These are phyloP conservation scores for Hyppa rectilinea DNA, from an alignment of 2,888 invertebrate genomes.

Conservation along the genomic window DNA sequence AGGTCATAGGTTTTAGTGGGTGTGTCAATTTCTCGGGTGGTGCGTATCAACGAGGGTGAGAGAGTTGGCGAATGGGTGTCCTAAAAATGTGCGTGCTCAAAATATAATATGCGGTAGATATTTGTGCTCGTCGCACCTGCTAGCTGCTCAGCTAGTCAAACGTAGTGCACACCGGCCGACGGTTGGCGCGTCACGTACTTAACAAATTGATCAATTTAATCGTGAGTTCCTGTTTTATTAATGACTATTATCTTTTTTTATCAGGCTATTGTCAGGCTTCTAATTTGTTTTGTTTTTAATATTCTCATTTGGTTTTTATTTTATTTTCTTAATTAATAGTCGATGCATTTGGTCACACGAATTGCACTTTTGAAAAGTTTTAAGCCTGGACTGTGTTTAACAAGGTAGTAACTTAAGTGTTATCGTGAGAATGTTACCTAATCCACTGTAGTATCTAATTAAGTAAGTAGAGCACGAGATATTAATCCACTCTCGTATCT, in stretches of 20 bases:
- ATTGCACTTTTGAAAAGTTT: constrained; percentile 1
- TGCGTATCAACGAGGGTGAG: constrained; percentile 65
- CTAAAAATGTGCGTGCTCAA: constrained; percentile 82
- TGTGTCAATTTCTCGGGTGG: constrained; percentile 52
- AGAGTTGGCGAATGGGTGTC: constrained; percentile 73
- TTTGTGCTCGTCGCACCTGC: constrained; percentile 80
- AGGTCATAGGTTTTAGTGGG: constrained; percentile 60
- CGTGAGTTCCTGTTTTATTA: constrained; percentile 77
- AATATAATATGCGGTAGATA: constrained; percentile 85
- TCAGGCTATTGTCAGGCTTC: not conserved
- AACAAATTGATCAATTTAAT: constrained; percentile 68
- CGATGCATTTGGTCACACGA: not conserved
- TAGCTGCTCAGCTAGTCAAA: constrained; percentile 79
- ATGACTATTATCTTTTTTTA: constrained; percentile 13
- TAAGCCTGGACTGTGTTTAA: not conserved
- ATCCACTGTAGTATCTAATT: constrained; percentile 1
- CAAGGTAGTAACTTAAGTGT: not conserved
- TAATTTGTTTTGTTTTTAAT: constrained; percentile 17
- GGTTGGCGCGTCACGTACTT: constrained; percentile 73
- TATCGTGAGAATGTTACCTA: constrained; percentile 13
- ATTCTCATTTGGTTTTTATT: not conserved
- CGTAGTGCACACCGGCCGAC: constrained; percentile 76
- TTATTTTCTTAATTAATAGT: not conserved
- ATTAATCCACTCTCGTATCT: not conserved
- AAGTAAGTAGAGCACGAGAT: constrained; percentile 9